Percentiles rank a stretch among this genome's conserved stretches.
Conservation (phyloP, 2,797 vertebrate species). For the Cygnus olor region DNA sequence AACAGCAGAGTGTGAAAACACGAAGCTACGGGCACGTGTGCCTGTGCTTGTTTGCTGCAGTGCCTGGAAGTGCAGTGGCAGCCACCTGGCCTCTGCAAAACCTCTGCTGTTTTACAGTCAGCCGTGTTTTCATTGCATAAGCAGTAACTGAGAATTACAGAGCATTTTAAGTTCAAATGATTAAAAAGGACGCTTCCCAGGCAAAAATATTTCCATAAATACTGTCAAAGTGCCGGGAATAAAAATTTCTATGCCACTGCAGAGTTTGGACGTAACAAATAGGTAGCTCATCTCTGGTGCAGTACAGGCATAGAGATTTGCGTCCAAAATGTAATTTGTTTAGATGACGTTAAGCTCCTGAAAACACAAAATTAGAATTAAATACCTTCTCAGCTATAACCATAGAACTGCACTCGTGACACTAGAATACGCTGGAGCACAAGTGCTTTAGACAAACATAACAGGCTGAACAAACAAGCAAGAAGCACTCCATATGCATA, state of each 20-base stretch:
- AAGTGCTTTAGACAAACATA: neutral
- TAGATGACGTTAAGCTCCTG: neutral
- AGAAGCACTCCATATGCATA: neutral
- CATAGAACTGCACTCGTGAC: neutral
- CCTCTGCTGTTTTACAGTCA: neutral
- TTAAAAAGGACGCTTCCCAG: neutral
- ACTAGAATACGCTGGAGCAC: neutral
- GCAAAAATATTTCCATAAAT: neutral
- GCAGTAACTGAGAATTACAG: neutral
- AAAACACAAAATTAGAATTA: neutral
- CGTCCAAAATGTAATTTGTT: neutral
- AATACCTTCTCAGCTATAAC: neutral
- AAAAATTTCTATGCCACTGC: neutral
- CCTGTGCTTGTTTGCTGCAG: rapidly evolving
- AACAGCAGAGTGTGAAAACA: neutral
- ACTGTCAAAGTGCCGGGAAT: neutral
- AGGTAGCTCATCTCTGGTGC: neutral
- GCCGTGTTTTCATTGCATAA: rapidly evolving
- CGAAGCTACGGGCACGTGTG: rapidly evolving
- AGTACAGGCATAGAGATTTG: neutral
- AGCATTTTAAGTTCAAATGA: neutral
- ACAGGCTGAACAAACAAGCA: neutral
- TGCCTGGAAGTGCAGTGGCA: neutral
- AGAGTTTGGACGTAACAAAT: neutral
- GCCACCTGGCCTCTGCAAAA: too few species aligned